phyloP scores from a whole-genome alignment of 2,797 vertebrate species.

The Chaunax sp. region DNA sequence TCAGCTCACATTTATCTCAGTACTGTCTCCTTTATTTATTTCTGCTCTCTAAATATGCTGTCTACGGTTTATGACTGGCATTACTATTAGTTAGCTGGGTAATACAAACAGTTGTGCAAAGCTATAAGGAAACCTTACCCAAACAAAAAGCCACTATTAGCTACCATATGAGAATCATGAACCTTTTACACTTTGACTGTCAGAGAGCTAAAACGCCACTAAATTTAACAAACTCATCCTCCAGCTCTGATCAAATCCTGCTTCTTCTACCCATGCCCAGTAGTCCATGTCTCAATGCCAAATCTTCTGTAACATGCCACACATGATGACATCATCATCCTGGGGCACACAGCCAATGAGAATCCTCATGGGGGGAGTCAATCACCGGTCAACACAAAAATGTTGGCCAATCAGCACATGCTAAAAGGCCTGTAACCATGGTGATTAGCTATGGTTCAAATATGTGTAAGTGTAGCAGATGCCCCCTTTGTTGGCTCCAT shows the following conservation, averaged over 20 bases:
- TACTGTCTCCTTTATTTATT: not conserved
- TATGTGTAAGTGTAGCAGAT: conserved; percentile 52
- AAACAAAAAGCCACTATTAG: not conserved
- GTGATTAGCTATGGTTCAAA: conserved; percentile 72
- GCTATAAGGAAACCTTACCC: conserved; percentile 1
- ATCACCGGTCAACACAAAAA: conserved; percentile 69
- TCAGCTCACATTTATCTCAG: not conserved
- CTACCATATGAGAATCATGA: not conserved
- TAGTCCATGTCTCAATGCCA: conserved; percentile 44
- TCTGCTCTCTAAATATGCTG: conserved; percentile 10
- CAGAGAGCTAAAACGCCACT: conserved; percentile 1
- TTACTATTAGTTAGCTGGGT: not conserved
- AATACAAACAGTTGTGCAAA: not conserved
- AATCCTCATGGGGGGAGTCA: conserved; percentile 63
- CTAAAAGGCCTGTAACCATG: conserved; percentile 71
- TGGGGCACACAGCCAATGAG: conserved; percentile 66
- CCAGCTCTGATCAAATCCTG: conserved; percentile 43
- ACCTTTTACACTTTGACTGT: not conserved
- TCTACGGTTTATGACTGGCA: conserved; percentile 27
- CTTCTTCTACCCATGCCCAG: conserved; percentile 15
- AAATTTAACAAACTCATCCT: conserved; percentile 13
- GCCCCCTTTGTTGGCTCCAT: conserved; percentile 54
- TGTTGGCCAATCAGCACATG: conserved; percentile 55
- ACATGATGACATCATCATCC: conserved; percentile 64
- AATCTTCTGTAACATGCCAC: conserved; percentile 54